These are phyloP conservation scores for Colistium nudipinnis DNA, from an alignment of 2,113 vertebrate genomes.

Conservation along the genomic window DNA sequence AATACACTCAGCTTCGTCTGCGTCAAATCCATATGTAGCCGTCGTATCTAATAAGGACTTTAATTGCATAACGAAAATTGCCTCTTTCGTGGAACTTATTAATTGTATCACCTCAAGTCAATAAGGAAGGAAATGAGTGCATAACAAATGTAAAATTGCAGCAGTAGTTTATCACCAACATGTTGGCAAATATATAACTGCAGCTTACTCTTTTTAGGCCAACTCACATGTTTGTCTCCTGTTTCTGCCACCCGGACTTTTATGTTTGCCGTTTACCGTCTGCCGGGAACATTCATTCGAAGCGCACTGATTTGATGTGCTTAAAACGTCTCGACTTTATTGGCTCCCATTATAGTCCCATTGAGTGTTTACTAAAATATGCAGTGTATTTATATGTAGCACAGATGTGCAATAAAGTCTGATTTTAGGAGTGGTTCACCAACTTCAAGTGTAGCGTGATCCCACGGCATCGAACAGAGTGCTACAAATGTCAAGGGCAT, in stretches of 20 bases:
- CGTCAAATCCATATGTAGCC: neutral
- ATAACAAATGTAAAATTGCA: neutral
- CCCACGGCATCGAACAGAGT: conserved; percentile 32
- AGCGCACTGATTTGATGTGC: neutral
- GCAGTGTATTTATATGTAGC: conserved; percentile 31
- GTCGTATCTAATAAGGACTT: too few relatives aligned
- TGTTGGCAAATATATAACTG: neutral
- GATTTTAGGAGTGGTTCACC: conserved; percentile 44
- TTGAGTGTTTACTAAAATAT: conserved; percentile 27
- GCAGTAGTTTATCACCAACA: neutral
- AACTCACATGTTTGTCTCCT: neutral
- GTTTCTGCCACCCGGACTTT: neutral
- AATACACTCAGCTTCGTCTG: too few relatives aligned
- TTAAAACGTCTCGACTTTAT: neutral
- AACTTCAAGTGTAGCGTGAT: conserved; percentile 15
- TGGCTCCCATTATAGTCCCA: conserved; percentile 3
- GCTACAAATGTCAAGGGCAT: conserved; percentile 24
- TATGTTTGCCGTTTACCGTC: neutral
- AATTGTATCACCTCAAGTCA: too few relatives aligned
- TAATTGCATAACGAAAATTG: too few relatives aligned
- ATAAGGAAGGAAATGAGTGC: too few relatives aligned
- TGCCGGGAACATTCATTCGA: neutral
- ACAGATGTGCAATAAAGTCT: conserved; percentile 37
- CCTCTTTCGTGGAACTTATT: too few relatives aligned
- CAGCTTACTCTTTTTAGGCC: neutral